These are phyloP conservation scores for Geococcyx californianus DNA, from an alignment of 2,113 vertebrate genomes.

Conservation along the genomic window DNA sequence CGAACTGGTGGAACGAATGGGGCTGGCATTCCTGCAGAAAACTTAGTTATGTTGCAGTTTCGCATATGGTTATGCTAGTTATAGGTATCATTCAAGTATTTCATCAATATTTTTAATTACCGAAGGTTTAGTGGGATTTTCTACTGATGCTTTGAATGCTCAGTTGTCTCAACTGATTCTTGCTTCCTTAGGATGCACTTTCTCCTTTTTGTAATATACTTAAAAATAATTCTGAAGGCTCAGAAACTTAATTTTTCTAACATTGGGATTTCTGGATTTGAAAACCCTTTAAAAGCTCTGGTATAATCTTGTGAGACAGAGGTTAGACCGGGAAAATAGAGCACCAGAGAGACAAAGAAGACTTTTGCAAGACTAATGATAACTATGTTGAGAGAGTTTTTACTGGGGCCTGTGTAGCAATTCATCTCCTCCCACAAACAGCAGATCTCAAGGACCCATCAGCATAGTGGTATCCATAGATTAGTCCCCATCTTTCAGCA, in stretches of 20 bases:
- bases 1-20: neutral
- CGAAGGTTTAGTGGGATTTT: neutral
- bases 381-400: neutral
- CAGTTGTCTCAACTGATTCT: neutral
- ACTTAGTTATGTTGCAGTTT: neutral
- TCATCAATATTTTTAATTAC: neutral
- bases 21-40: neutral
- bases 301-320: accelerated
- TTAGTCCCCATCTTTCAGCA: neutral
- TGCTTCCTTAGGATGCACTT: neutral
- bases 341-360: neutral
- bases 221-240: neutral
- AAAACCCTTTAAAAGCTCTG: neutral
- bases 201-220: neutral
- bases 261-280: neutral
- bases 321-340: neutral
- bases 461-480: accelerated
- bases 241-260: neutral
- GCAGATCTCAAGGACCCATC: neutral
- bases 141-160: neutral
- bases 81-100: neutral
- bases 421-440: neutral
- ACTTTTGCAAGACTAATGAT: neutral
- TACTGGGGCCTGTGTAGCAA: neutral
- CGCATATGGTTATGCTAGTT: neutral